Conservation (phyloP, 1,140 invertebrate genomes). For the Lucilia sericata region DNA sequence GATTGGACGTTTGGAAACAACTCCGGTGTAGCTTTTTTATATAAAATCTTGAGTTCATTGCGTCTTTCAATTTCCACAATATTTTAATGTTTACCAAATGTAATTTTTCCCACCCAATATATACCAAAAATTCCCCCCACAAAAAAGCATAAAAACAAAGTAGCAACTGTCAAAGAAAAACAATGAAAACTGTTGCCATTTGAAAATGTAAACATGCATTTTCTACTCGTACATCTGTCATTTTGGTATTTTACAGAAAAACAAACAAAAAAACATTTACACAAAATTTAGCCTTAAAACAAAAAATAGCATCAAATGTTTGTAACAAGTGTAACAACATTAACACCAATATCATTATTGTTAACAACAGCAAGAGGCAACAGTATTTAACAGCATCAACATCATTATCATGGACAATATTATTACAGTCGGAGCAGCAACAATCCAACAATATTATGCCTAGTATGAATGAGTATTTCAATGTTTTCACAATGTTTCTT, state of each 20-base stretch:
- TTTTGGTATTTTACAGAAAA: constrained; percentile 19
- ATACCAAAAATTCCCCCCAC: background rate
- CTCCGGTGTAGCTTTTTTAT: no score
- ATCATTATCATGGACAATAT: background rate
- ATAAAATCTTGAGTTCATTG: no score
- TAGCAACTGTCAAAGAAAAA: constrained; percentile 3
- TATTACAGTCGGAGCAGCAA: background rate
- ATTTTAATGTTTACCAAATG: no score
- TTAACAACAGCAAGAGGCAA: background rate
- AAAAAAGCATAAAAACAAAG: background rate
- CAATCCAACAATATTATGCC: background rate
- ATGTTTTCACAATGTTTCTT: background rate
- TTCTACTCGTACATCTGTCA: background rate
- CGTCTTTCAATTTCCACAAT: no score
- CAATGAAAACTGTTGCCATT: constrained; percentile 13
- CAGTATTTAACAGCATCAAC: background rate
- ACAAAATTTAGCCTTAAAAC: background rate
- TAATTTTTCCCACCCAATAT: background rate
- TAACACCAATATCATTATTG: constrained; percentile 10
- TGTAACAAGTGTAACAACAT: constrained; percentile 17
- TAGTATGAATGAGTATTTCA: background rate
- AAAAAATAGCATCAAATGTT: background rate
- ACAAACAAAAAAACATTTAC: background rate
- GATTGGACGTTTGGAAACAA: no score
- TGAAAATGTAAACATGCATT: background rate